These are phyloP conservation scores for Bugula neritina DNA, from an alignment of 2,888 invertebrate species.

Conservation along the genomic window DNA sequence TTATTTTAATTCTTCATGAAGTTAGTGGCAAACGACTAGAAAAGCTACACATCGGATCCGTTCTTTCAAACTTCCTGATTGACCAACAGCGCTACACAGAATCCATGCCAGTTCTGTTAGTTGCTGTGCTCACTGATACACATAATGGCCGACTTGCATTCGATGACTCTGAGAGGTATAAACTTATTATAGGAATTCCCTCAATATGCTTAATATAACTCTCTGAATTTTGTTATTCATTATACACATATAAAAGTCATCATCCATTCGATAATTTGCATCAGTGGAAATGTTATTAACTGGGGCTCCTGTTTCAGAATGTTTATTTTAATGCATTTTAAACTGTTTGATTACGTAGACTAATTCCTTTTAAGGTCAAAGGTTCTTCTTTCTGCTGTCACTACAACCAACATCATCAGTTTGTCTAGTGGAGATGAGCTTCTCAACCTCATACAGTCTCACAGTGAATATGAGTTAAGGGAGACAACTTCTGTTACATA, in stretches of 20 bases:
- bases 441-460: background rate
- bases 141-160: background rate
- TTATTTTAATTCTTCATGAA: too few species aligned
- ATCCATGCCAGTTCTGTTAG: background rate
- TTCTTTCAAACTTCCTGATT: background rate
- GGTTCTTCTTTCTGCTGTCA: background rate
- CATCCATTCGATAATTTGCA: too few species aligned
- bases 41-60: background rate
- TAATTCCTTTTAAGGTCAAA: background rate
- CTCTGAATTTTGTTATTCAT: too few species aligned
- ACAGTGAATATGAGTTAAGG: slow-evolving; percentile 16
- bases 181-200: too few species aligned
- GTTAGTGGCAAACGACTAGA: background rate
- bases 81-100: background rate
- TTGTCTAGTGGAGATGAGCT: slow-evolving; percentile 1
- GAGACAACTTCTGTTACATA: background rate
- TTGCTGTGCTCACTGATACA: background rate
- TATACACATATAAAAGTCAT: too few species aligned
- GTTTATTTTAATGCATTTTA: too few species aligned
- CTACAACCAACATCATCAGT: background rate
- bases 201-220: too few species aligned
- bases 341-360: background rate
- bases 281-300: too few species aligned
- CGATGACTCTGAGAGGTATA: background rate
- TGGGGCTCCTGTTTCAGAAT: too few species aligned